Evolutionary conservation across 1,140 invertebrate species (phyloP), one percentile per base, ranked within the genome.

Genomic region (Lordiphosa clarofinis): DNA sequence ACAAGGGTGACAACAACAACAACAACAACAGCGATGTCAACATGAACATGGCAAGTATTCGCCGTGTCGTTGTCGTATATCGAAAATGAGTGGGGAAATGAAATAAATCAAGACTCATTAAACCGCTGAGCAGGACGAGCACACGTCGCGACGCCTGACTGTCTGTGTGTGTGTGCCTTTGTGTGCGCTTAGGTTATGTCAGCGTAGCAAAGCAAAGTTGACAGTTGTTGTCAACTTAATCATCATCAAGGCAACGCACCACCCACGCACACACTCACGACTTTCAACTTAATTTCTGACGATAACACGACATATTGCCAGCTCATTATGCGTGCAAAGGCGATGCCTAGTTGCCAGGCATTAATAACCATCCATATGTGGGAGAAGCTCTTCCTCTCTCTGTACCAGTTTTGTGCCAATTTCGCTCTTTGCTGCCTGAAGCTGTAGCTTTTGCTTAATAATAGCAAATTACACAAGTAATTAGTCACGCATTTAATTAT

Each of bases 401-500:
- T 28, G 5, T 28, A 56, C 40, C 49, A 74, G 54, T 60, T 66
- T 69, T 58, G 44, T 57, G 64, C 58, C 60, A 56, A 68, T 63
- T 81, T 62, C 55, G 35, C 21, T 42, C 40, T 60, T 65, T 57
- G 60, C 58, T 59, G 58, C 38, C 19, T 65, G 21, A 36, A 15
- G 42, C 37, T 31, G 42, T 15, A 49, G 46, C 53, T 49, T 33
- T 37, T 56, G 61, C 69, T 62, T 81, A 81, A 86, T 86, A 86
- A 81, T 75, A 63, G 68, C 74, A 75, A 86, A 86, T 86, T 86
- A 86, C 72, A 70, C 76, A 82, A 82, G 72, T 86, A 86, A 86
- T 86, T 86, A 86, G 81, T 86, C 81, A 86, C 72, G 75, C 81
- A 81, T 86, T 86, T 86, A 76, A 86, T 86, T 86, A 86, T 86